Evolutionary conservation across 2,797 vertebrate species (phyloP), one percentile per base, ranked within the genome.

Genomic region (Alexandromys oeconomus): DNA sequence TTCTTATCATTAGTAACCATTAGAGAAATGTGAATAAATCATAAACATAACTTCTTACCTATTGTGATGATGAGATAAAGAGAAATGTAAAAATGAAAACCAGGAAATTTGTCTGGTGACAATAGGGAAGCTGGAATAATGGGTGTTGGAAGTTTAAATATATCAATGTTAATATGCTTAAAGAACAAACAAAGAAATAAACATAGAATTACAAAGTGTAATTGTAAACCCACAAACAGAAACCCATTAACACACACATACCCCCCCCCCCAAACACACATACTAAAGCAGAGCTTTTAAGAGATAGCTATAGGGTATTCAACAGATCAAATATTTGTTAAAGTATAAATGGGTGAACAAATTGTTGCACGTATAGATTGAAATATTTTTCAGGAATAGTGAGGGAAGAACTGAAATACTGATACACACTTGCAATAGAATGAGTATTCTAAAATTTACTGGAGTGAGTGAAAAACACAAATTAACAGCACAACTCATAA

Each of bases 141-240:
- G 6, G 57, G 21, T 87, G 29, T 2, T 57, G 15, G 7, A 46
- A 37, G 29, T 21, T 14, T 19, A 67, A 46, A 84, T 59, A 5
- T 12, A 8, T 0, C 2, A 74, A 40, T 14, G 78, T 8, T 6
- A 9, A 13, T 4, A 4, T n/a, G 11, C 8, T 21, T 91, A 14
- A 74, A 76, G 48, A 13, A 57, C 9, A 57, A 57, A 67, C 29
- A 85, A n/a, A 29, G 2, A 51, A 67, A 5, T 74, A 74, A 80
- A 34, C 54, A 25, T 14, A 54, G 13, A 11, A 84, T n/a, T 84
- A 37, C 9, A 17, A 40, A 57, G 12, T 48, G 12, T 59, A 59
- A 73, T 14, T 3, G 19, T 86, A 1, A 31, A 23, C 10, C 29
- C 61, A 46, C 17, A 43, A 7, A 40, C 34, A 69, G 34, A n/a